Evolutionary conservation across 53 echinoderm and acorn worm genomes (phyloP).

Genomic region (Crossaster papposus): DNA sequence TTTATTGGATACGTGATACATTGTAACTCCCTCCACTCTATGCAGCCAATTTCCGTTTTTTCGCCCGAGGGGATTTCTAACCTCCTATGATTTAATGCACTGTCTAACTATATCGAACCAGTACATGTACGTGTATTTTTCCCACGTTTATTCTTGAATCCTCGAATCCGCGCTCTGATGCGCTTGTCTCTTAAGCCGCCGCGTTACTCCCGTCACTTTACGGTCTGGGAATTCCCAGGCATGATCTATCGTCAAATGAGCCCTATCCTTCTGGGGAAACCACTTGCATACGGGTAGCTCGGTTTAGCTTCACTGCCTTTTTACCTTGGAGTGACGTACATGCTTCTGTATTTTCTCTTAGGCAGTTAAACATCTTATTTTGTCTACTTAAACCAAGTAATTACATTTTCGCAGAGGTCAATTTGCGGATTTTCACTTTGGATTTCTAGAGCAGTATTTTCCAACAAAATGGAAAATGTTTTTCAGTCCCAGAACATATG

Average conservation of each 20-base stretch:
- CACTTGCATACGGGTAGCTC: neutral
- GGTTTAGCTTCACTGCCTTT: neutral
- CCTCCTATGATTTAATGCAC: neutral
- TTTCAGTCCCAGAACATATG: no score
- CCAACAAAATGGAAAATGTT: no score
- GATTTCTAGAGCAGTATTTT: neutral
- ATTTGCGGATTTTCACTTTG: neutral
- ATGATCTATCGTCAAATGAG: constrained; percentile 38
- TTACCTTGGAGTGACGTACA: no score
- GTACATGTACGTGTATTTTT: no score
- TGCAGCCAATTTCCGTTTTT: neutral
- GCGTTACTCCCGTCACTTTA: constrained; percentile 17
- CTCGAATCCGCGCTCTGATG: neutral
- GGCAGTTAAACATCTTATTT: neutral
- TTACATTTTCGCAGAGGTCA: neutral
- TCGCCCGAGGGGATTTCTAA: neutral
- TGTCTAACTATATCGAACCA: neutral
- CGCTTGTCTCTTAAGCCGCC: neutral
- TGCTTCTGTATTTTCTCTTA: no score
- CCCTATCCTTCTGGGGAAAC: neutral
- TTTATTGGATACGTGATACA: constrained; percentile 9
- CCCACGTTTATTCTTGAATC: no score
- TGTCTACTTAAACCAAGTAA: neutral
- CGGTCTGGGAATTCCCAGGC: constrained; percentile 15
- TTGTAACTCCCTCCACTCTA: constrained; percentile 1